Evolutionary conservation across 2,888 invertebrate species (phyloP).

Genomic region (Pristionchus arcanus): DNA sequence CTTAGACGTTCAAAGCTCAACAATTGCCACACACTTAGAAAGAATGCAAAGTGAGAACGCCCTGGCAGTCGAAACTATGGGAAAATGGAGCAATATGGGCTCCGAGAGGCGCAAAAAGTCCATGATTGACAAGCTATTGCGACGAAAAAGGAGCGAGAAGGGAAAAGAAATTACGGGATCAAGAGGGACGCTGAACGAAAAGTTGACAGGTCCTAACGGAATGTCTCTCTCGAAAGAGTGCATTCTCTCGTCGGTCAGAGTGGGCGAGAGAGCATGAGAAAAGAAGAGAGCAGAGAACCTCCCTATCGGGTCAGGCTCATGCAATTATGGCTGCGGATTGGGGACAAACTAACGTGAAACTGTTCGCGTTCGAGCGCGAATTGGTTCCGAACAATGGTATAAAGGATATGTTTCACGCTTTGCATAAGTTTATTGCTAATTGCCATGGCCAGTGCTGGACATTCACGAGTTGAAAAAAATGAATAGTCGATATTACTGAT

Average conservation of each 20-base stretch:
- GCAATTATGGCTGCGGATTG: not conserved
- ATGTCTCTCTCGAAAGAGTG: not conserved
- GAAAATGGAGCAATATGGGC: not conserved
- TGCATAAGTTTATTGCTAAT: too few relatives aligned
- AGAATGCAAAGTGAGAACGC: not conserved
- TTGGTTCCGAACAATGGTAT: not conserved
- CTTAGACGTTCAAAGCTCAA: not conserved
- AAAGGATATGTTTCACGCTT: too few relatives aligned
- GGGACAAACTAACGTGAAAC: slow-evolving; percentile 7
- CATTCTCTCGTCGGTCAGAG: not conserved
- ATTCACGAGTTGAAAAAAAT: too few relatives aligned
- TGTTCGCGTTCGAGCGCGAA: not conserved
- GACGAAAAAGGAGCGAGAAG: slow-evolving; percentile 2
- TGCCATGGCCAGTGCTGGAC: too few relatives aligned
- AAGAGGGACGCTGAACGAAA: slow-evolving; percentile 51
- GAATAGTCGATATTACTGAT: too few relatives aligned
- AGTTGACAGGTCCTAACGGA: slow-evolving; percentile 43
- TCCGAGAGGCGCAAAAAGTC: not conserved
- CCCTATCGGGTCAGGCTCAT: not conserved
- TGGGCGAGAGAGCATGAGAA: not conserved
- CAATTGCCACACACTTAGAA: not conserved
- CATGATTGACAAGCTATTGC: not conserved
- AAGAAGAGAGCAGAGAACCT: not conserved
- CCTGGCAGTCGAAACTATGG: too few relatives aligned
- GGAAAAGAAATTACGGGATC: slow-evolving; percentile 38